These are phyloP conservation scores for Unio delphinus DNA, from an alignment of 2,888 invertebrate genomes.

Conservation along the genomic window DNA sequence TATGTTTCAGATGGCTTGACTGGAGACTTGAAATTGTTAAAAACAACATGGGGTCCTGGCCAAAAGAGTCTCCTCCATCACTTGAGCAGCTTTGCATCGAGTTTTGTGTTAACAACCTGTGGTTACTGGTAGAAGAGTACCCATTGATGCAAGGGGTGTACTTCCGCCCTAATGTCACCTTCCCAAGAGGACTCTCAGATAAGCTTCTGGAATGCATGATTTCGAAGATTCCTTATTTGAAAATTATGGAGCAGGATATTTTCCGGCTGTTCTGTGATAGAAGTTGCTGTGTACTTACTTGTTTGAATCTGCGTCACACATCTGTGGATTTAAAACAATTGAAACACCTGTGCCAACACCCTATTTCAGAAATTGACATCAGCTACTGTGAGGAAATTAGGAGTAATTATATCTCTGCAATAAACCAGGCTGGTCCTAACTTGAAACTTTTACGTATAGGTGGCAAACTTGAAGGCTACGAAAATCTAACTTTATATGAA, in stretches of 20 bases:
- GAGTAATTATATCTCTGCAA: slow-evolving; percentile 23
- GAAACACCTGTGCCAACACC: slow-evolving; percentile 81
- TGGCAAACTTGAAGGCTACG: too few relatives aligned
- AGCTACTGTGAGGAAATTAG: slow-evolving; percentile 80
- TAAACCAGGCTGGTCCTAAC: slow-evolving; percentile 17
- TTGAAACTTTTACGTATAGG: too few relatives aligned
- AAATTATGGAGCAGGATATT: neutral
- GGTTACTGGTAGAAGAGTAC: slow-evolving; percentile 16
- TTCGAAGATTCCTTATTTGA: slow-evolving; percentile 7
- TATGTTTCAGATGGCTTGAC: neutral
- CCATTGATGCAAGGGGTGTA: neutral
- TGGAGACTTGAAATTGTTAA: neutral
- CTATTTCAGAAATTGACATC: slow-evolving; percentile 82
- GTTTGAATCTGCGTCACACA: slow-evolving; percentile 43
- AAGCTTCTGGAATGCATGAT: slow-evolving; percentile 19
- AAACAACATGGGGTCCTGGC: slow-evolving; percentile 24
- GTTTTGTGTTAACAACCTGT: slow-evolving; percentile 22
- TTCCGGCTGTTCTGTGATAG: slow-evolving; percentile 35
- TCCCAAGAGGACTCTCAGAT: slow-evolving; percentile 35
- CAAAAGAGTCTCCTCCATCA: slow-evolving; percentile 31
- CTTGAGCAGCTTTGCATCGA: slow-evolving; percentile 36
- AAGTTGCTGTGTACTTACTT: slow-evolving; percentile 33
- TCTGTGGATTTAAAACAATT: slow-evolving; percentile 81
- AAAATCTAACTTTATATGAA: too few relatives aligned
- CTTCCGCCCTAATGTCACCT: neutral